phyloP scores from a whole-genome alignment of 2,797 vertebrate genomes.

The Pelodytes ibericus region DNA sequence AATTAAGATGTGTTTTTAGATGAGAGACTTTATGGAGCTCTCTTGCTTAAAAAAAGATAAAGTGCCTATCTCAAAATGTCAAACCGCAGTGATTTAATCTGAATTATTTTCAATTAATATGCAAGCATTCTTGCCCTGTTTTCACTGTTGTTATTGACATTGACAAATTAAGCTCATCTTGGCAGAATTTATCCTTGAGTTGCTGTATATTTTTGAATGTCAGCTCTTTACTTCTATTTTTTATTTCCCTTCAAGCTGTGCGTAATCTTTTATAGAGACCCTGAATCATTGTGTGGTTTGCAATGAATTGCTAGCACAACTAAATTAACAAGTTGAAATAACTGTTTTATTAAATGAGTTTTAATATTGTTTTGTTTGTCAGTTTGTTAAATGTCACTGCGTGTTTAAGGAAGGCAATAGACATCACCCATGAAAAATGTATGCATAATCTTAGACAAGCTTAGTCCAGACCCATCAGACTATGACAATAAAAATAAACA shows the following conservation, averaged over 20 bases:
- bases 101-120: constrained; percentile 99
- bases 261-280: constrained; percentile 72
- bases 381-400: constrained; percentile 75
- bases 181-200: constrained; percentile 87
- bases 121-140: constrained; percentile 86
- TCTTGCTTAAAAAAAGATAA: constrained; percentile 91
- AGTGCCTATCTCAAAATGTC: constrained; percentile 97
- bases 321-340: constrained; percentile 81
- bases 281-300: constrained; percentile 77
- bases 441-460: too few species aligned
- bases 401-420: constrained; percentile 82
- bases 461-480: too few species aligned
- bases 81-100: constrained; percentile 94
- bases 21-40: constrained; percentile 86
- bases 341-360: constrained; percentile 85
- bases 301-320: constrained; percentile 76
- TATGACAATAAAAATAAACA: too few species aligned
- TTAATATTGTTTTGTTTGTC: constrained; percentile 75
- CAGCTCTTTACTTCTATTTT: constrained; percentile 75
- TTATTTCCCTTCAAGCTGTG: constrained; percentile 79
- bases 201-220: constrained; percentile 88
- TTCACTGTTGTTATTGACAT: constrained; percentile 88
- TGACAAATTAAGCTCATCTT: constrained; percentile 96
- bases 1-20: constrained; percentile 97
- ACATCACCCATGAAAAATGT: too few species aligned